phyloP scores from a whole-genome alignment of 2,113 vertebrate species.

The Helogale parvula region DNA sequence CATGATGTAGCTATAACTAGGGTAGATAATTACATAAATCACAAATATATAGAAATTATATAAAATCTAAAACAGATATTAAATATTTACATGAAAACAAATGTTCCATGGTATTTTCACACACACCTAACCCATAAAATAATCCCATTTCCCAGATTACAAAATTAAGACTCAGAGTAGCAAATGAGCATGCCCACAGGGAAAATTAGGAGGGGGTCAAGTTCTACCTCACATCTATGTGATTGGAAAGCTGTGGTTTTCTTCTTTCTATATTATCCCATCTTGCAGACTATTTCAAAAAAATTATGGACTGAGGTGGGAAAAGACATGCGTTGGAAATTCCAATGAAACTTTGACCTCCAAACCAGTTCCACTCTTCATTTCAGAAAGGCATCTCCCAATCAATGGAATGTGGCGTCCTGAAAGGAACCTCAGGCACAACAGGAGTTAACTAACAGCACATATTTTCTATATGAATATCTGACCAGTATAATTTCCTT shows the following conservation, averaged over 20 bases:
- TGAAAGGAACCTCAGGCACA: not conserved
- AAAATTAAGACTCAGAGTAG: not conserved
- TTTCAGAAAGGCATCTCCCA: not conserved
- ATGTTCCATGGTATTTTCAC: not conserved
- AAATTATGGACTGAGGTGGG: not conserved
- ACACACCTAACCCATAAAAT: not conserved
- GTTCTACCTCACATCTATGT: rapidly evolving
- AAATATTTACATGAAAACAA: not conserved
- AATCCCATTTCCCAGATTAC: not conserved
- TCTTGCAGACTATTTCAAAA: not conserved
- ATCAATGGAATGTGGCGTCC: not conserved
- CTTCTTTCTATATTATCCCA: not conserved
- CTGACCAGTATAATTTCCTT: constrained; percentile 63
- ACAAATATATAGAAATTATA: not conserved
- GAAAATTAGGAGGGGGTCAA: not conserved
- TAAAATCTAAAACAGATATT: not conserved
- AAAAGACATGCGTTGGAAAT: not conserved
- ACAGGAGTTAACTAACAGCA: not conserved
- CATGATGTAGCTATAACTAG: not conserved
- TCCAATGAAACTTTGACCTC: not conserved
- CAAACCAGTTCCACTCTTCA: not conserved
- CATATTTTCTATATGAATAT: constrained; percentile 42
- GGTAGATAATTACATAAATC: not conserved
- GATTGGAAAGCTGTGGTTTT: not conserved
- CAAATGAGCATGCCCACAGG: not conserved